Percentiles rank a stretch among this genome's conserved stretches.
phyloP scores from a whole-genome alignment of 2,888 invertebrate species.

The Eupithecia pulchellata region DNA sequence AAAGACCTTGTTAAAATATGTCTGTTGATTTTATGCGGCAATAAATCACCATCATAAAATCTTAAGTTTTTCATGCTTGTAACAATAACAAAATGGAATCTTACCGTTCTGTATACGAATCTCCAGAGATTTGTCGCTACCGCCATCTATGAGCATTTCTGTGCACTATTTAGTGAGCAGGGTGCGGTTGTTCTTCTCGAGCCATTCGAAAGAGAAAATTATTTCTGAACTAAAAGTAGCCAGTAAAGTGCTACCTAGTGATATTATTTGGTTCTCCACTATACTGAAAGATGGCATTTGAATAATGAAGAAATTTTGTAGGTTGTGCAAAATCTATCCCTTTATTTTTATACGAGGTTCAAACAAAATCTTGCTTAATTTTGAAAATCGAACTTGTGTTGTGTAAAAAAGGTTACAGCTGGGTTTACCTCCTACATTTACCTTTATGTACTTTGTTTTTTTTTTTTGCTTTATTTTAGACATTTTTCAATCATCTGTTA shows the following conservation, averaged over 20 bases:
- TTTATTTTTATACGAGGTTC: not conserved
- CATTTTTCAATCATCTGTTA: too few species aligned
- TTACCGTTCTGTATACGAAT: not conserved
- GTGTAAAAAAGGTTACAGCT: not conserved
- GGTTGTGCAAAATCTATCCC: not conserved
- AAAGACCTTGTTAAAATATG: not conserved
- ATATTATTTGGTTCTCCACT: not conserved
- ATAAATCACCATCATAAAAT: too few species aligned
- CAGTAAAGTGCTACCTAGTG: not conserved
- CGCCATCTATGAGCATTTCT: constrained; percentile 30
- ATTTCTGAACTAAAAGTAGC: not conserved
- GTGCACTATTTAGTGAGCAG: constrained; percentile 10
- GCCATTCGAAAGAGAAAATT: not conserved
- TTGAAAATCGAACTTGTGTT: not conserved
- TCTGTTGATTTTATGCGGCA: not conserved
- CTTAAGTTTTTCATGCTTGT: too few species aligned
- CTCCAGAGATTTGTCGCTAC: not conserved
- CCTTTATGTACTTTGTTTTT: not conserved
- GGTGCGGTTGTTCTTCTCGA: not conserved
- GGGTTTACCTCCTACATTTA: not conserved
- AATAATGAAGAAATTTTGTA: not conserved
- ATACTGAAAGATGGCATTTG: constrained; percentile 32
- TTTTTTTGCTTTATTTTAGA: not conserved
- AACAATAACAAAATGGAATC: not conserved
- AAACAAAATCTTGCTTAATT: not conserved